A percentile compares a stretch with the other conserved stretches of the same genome.
Conservation (phyloP, 2,888 invertebrate genomes). For the Hipparchia sbordonii region DNA sequence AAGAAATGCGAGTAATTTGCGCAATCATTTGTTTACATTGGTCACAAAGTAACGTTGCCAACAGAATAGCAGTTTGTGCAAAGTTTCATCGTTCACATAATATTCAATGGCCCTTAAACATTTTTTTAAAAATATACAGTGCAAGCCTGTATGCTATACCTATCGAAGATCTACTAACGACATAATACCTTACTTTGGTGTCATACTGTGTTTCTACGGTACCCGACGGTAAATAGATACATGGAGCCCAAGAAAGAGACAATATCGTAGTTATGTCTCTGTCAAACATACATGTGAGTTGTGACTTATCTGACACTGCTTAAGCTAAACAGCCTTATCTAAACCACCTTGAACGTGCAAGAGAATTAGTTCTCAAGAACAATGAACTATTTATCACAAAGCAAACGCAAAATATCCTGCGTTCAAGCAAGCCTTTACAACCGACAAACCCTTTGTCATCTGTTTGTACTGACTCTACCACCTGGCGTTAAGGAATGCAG, state of each 20-base stretch:
- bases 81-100: slow-evolving; percentile 28
- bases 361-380: background rate
- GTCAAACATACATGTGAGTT: too few species aligned
- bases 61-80: slow-evolving; percentile 24
- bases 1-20: slow-evolving; percentile 21
- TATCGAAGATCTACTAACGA: too few species aligned
- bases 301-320: too few species aligned
- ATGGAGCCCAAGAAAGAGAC: too few species aligned
- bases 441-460: background rate
- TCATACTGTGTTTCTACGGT: too few species aligned
- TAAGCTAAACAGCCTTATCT: background rate
- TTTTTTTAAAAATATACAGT: background rate
- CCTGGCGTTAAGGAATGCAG: background rate
- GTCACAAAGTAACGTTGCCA: slow-evolving; percentile 20
- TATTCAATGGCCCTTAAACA: slow-evolving; percentile 21
- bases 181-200: too few species aligned
- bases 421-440: slow-evolving; percentile 3
- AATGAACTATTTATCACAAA: background rate
- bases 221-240: too few species aligned
- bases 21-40: slow-evolving; percentile 23
- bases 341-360: background rate
- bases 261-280: too few species aligned
- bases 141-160: too few species aligned
- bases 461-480: background rate
- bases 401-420: background rate